phyloP scores from a whole-genome alignment of 2,113 vertebrate species.

The Scytalopus superciliaris region DNA sequence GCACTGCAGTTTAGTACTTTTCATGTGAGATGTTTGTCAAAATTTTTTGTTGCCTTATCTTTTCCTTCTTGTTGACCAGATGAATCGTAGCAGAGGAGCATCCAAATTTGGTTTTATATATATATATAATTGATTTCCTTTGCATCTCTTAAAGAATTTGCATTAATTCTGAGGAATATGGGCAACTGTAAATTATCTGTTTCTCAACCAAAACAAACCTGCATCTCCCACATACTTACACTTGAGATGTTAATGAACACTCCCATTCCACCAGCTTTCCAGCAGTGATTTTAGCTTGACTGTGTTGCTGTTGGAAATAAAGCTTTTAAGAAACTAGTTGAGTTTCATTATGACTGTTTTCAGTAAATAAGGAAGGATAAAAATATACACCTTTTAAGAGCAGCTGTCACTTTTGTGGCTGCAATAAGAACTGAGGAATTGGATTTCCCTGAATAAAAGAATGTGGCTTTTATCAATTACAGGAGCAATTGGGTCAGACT shows the following conservation, averaged over 20 bases:
- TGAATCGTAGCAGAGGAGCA: conserved; percentile 23
- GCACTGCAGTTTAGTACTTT: neutral
- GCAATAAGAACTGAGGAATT: neutral
- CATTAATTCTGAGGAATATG: neutral
- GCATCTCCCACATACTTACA: neutral
- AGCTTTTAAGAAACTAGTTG: neutral
- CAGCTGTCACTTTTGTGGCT: neutral
- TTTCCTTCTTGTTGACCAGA: neutral
- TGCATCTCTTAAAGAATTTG: neutral
- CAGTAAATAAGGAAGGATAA: neutral
- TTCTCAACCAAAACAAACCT: neutral
- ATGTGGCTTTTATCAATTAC: neutral
- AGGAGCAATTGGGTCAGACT: neutral
- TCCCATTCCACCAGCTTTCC: neutral
- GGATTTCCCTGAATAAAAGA: neutral
- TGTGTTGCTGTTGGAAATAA: neutral
- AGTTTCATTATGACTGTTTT: neutral
- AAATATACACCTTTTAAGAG: neutral
- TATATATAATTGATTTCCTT: neutral
- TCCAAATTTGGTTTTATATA: neutral
- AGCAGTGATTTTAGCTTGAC: neutral
- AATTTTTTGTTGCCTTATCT: neutral
- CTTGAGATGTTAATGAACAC: neutral
- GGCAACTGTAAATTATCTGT: neutral
- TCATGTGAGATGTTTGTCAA: neutral